Conservation (phyloP, 2,797 vertebrate species). For the Forpus xanthops region DNA sequence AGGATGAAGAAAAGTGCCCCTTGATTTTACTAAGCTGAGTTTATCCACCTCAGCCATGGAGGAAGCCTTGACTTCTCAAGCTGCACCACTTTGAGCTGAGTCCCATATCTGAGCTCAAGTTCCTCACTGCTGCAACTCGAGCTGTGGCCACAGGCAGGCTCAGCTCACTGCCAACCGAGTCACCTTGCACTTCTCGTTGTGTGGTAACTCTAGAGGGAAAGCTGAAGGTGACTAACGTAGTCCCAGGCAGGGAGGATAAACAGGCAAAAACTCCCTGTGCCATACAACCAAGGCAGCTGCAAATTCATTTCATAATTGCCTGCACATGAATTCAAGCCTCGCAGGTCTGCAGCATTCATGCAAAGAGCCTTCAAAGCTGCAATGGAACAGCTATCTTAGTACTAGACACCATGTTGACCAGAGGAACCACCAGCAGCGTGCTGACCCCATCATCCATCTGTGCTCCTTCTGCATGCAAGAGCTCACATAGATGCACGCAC, state of each 20-base stretch:
- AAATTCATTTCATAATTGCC: neutral
- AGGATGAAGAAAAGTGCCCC: neutral
- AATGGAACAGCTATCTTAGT: neutral
- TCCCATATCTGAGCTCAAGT: neutral
- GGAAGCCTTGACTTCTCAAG: neutral
- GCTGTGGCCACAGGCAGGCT: neutral
- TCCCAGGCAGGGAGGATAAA: neutral
- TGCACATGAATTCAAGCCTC: neutral
- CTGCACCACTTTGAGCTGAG: neutral
- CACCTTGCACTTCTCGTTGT: neutral
- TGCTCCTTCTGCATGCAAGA: neutral
- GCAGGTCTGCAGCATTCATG: neutral
- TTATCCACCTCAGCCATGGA: neutral
- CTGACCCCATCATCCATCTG: accelerated
- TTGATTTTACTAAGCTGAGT: neutral
- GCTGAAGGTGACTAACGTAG: neutral
- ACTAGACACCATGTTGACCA: accelerated
- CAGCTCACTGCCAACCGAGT: neutral
- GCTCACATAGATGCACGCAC: neutral
- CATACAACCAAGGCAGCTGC: neutral
- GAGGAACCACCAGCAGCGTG: neutral
- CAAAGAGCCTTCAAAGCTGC: neutral
- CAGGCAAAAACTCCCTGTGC: neutral
- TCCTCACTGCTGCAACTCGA: neutral
- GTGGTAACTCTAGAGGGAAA: neutral